A percentile compares a stretch with the other conserved stretches of the same genome.
phyloP scores from a whole-genome alignment of 2,113 vertebrate genomes.

The Microcebus murinus region DNA sequence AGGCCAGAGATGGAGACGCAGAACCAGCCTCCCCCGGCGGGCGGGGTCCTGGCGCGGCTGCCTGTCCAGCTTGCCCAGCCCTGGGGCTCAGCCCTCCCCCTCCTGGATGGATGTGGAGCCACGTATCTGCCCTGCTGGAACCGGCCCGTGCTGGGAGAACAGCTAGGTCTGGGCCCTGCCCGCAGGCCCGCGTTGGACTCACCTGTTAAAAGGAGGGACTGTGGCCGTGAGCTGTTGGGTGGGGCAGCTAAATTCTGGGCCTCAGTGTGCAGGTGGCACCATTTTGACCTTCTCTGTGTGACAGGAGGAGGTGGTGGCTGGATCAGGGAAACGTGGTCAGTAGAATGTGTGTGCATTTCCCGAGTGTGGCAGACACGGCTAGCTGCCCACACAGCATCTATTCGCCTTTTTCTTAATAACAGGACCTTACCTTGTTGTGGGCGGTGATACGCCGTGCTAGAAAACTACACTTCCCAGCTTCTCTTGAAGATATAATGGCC shows the following conservation, averaged over 20 bases:
- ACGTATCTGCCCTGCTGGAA: not conserved
- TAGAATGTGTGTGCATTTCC: not conserved
- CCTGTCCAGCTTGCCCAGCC: not conserved
- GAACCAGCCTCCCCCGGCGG: not conserved
- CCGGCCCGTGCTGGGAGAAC: no score
- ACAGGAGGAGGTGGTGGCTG: not conserved
- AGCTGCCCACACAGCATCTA: not conserved
- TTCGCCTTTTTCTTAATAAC: not conserved
- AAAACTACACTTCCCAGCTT: not conserved
- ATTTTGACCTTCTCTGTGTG: not conserved
- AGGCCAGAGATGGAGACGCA: not conserved
- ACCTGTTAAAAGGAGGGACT: not conserved
- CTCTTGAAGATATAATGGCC: not conserved
- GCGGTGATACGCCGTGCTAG: not conserved
- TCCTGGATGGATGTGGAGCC: no score
- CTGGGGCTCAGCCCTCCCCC: not conserved
- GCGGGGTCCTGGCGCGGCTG: not conserved
- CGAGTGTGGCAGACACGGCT: not conserved
- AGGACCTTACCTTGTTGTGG: not conserved
- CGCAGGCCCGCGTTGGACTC: not conserved
- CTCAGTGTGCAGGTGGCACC: not conserved
- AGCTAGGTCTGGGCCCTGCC: not conserved
- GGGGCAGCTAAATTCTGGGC: not conserved
- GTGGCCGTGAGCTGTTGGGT: not conserved
- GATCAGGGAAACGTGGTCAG: not conserved